Conservation (phyloP, 2,797 vertebrate species). For the Morus bassanus region DNA sequence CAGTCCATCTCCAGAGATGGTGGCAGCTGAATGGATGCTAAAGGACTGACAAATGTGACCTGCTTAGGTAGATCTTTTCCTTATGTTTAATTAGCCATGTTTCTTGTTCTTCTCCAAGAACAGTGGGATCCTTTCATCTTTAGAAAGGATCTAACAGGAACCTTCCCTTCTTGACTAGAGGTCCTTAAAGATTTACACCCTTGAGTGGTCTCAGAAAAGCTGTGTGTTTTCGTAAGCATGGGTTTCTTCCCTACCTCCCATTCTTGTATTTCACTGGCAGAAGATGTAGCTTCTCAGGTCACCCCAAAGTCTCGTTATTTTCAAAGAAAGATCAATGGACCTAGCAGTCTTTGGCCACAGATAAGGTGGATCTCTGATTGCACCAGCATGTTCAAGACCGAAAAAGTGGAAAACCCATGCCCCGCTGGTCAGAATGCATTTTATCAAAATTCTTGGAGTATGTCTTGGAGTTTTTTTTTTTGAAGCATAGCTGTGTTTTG, state of each 20-base stretch:
- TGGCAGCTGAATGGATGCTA: not conserved
- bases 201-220: not conserved
- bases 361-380: not conserved
- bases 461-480: not conserved
- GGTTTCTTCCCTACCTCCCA: not conserved
- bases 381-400: not conserved
- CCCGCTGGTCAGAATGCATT: not conserved
- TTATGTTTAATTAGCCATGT: not conserved
- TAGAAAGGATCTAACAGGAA: not conserved
- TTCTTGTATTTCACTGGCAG: not conserved
- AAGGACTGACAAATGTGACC: not conserved
- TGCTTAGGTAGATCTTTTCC: not conserved
- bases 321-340: not conserved
- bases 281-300: not conserved
- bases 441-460: not conserved
- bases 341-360: not conserved
- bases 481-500: not conserved
- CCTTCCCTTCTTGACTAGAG: not conserved
- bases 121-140: not conserved
- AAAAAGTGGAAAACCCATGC: not conserved
- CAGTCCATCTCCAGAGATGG: not conserved
- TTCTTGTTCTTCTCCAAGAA: not conserved
- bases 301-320: not conserved
- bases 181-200: not conserved
- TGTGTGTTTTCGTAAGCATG: fast-evolving